Conservation (phyloP, 1,140 invertebrate species). For the Spodoptera frugiperda region DNA sequence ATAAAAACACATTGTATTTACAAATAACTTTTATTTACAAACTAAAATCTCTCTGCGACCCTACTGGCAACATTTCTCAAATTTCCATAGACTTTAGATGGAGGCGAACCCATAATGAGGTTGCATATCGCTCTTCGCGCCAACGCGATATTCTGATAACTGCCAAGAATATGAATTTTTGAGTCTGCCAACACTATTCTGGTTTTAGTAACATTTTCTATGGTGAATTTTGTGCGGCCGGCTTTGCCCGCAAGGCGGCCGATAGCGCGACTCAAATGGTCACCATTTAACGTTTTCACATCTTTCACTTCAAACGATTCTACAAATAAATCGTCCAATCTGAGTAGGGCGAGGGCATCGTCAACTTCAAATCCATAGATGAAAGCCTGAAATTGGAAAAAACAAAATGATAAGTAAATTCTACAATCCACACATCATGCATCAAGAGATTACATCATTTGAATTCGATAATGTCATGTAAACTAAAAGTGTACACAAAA, state of each 20-base stretch:
- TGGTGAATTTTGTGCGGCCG: constrained; percentile 98
- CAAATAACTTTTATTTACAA: constrained; percentile 67
- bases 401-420: too few species aligned
- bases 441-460: background rate
- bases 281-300: constrained; percentile 98
- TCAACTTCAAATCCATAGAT: constrained; percentile 98
- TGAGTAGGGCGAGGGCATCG: constrained; percentile 97
- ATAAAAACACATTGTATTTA: constrained; percentile 41
- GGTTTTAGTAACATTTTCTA: constrained; percentile 99
- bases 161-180: constrained; percentile 99
- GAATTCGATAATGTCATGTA: background rate
- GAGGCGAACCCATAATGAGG: constrained; percentile 98
- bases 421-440: too few species aligned
- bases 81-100: constrained; percentile 98
- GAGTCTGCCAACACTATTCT: constrained; percentile 98
- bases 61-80: constrained; percentile 93
- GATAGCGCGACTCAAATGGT: constrained; percentile 98
- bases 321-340: constrained; percentile 98
- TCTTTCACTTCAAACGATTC: constrained; percentile 99
- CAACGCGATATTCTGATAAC: constrained; percentile 98
- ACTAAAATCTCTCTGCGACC: constrained; percentile 93
- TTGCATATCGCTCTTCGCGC: constrained; percentile 98
- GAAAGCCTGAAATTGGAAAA: constrained; percentile 90
- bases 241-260: constrained; percentile 98
- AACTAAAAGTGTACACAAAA: background rate